Percentiles rank a stretch among this genome's conserved stretches.
Conservation (phyloP, 2,113 vertebrate genomes). For the Argyrosomus japonicus region DNA sequence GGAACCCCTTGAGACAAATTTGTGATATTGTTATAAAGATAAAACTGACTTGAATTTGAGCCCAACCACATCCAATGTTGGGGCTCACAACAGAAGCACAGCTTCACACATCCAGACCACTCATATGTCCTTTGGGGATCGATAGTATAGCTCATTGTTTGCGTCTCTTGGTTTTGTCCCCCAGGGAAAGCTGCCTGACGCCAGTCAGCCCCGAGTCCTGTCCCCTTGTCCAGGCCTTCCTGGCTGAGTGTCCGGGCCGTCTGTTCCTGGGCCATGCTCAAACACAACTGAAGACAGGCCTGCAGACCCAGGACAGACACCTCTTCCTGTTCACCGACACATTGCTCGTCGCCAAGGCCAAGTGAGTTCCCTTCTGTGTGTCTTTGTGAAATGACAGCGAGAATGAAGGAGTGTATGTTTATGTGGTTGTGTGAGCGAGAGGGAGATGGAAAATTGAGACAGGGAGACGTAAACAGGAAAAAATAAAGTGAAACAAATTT, state of each 20-base stretch:
- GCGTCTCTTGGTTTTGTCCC: constrained; percentile 24
- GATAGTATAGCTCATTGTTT: neutral
- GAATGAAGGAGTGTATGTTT: constrained; percentile 13
- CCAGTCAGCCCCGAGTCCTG: constrained; percentile 90
- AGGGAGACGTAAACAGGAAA: constrained; percentile 24
- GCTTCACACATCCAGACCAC: constrained; percentile 14
- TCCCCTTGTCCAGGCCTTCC: constrained; percentile 90
- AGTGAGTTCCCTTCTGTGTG: constrained; percentile 83
- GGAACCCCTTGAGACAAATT: neutral
- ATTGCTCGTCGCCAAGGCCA: constrained; percentile 93
- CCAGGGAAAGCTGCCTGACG: constrained; percentile 88
- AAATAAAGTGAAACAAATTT: constrained; percentile 21
- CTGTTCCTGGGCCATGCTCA: constrained; percentile 88
- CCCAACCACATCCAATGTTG: neutral
- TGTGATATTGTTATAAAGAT: neutral
- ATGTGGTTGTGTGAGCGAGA: constrained; percentile 23
- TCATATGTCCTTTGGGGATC: constrained; percentile 15
- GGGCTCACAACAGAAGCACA: neutral
- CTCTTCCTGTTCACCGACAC: constrained; percentile 95
- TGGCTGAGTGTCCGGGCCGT: constrained; percentile 83
- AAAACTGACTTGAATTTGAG: neutral
- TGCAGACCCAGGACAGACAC: constrained; percentile 94
- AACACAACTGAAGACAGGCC: constrained; percentile 90
- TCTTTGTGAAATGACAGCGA: constrained; percentile 17
- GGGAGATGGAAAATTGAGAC: constrained; percentile 16